Evolutionary conservation across 1,140 invertebrate genomes (phyloP).

Genomic region (Ceratina calcarata): DNA sequence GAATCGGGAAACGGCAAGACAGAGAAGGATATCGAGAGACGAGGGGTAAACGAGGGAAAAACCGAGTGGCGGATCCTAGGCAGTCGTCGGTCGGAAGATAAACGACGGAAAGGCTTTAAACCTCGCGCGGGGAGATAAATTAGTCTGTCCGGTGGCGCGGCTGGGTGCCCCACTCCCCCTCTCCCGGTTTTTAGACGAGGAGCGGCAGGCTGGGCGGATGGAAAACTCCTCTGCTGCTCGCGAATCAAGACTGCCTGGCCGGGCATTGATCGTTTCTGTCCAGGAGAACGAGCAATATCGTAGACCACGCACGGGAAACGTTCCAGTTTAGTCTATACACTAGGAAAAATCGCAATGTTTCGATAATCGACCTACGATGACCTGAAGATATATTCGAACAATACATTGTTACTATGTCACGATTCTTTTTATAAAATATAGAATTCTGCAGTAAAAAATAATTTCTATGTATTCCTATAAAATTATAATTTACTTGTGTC

Average conservation of each 20-base stretch:
- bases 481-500: too few relatives aligned
- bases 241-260: slow-evolving; percentile 44
- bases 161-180: not conserved
- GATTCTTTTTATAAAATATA: too few relatives aligned
- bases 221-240: slow-evolving; percentile 33
- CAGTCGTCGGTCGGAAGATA: slow-evolving; percentile 71
- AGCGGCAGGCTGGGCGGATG: slow-evolving; percentile 50
- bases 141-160: slow-evolving; percentile 70
- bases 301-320: not conserved
- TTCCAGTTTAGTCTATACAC: not conserved
- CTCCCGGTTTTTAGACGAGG: slow-evolving; percentile 64
- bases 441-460: too few relatives aligned
- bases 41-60: slow-evolving; percentile 43
- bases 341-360: not conserved
- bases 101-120: slow-evolving; percentile 73
- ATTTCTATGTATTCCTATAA: too few relatives aligned
- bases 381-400: not conserved
- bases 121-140: slow-evolving; percentile 75
- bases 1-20: not conserved
- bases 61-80: slow-evolving; percentile 55
- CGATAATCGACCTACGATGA: not conserved
- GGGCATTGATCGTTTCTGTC: slow-evolving; percentile 32
- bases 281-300: not conserved
- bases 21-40: not conserved
- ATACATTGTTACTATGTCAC: too few relatives aligned